Evolutionary conservation across 2,888 invertebrate species (phyloP).

Genomic region (Sepiola atlantica): DNA sequence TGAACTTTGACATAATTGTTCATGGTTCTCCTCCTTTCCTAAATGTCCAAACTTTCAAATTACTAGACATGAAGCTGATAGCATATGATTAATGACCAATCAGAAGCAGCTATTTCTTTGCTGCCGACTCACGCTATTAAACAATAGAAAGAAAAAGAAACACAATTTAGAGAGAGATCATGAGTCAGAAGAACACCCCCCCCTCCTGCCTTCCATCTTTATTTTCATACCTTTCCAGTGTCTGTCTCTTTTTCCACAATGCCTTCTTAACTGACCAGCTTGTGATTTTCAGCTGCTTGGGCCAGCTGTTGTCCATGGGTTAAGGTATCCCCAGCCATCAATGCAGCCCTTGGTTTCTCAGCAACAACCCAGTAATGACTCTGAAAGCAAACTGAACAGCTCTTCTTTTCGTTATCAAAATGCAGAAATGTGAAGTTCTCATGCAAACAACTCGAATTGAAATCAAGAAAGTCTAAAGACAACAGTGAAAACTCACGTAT

Average conservation of each 20-base stretch:
- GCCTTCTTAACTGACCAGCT: background rate
- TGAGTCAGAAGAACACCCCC: background rate
- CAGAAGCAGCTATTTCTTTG: background rate
- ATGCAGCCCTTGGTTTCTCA: background rate
- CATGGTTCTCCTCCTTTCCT: background rate
- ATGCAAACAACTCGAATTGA: background rate
- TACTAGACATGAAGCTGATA: background rate
- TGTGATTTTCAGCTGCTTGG: background rate
- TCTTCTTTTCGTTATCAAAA: background rate
- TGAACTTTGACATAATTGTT: background rate
- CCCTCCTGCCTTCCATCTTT: background rate
- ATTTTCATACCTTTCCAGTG: background rate
- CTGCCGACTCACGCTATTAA: background rate
- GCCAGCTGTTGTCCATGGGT: background rate
- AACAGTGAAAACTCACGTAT: background rate
- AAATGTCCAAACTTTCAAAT: constrained; percentile 12
- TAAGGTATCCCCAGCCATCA: background rate
- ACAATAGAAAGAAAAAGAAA: background rate
- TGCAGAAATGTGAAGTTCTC: background rate
- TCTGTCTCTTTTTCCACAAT: background rate
- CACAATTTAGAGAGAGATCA: background rate
- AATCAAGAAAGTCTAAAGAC: background rate
- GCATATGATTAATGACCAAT: background rate
- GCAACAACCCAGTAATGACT: background rate
- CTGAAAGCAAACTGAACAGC: background rate